A percentile compares a stretch with the other conserved stretches of the same genome.
These are phyloP conservation scores for Oeneis ivallda DNA, from an alignment of 2,888 invertebrate genomes.

Conservation along the genomic window DNA sequence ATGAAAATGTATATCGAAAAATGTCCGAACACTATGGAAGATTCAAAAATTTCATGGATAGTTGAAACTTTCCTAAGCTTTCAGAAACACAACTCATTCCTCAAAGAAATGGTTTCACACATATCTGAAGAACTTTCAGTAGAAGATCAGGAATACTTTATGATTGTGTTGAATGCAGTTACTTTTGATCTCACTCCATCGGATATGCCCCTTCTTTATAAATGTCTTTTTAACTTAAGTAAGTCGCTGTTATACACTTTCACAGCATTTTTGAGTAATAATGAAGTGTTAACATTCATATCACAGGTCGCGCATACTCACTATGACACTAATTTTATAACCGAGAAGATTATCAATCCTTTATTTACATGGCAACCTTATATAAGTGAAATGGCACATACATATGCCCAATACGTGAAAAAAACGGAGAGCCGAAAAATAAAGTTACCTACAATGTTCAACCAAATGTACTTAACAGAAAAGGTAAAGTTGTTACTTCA, in stretches of 20 bases:
- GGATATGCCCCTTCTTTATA: slow-evolving; percentile 60
- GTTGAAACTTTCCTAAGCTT: slow-evolving; percentile 65
- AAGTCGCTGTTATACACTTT: slow-evolving; percentile 61
- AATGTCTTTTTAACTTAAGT: slow-evolving; percentile 70
- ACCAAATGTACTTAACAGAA: slow-evolving; percentile 62
- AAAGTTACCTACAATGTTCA: slow-evolving; percentile 62
- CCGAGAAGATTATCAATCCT: slow-evolving; percentile 74
- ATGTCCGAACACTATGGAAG: slow-evolving; percentile 60
- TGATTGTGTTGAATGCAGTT: slow-evolving; percentile 62
- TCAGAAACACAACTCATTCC: slow-evolving; percentile 60
- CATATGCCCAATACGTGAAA: slow-evolving; percentile 59
- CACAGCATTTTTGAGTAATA: slow-evolving; percentile 67
- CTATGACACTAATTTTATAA: slow-evolving; percentile 77
- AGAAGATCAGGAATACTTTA: slow-evolving; percentile 64
- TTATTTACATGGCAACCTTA: slow-evolving; percentile 74
- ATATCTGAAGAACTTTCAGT: slow-evolving; percentile 56
- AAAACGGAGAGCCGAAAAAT: slow-evolving; percentile 57
- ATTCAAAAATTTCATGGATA: slow-evolving; percentile 67
- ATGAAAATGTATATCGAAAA: slow-evolving; percentile 67
- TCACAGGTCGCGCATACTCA: slow-evolving; percentile 69
- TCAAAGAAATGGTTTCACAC: slow-evolving; percentile 54
- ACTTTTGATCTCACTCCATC: slow-evolving; percentile 61
- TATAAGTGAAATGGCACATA: slow-evolving; percentile 68
- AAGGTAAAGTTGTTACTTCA: slow-evolving; percentile 44
- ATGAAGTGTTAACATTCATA: slow-evolving; percentile 69